These are phyloP conservation scores for Mythimna vitellina DNA, from an alignment of 2,888 invertebrate genomes.

Conservation along the genomic window DNA sequence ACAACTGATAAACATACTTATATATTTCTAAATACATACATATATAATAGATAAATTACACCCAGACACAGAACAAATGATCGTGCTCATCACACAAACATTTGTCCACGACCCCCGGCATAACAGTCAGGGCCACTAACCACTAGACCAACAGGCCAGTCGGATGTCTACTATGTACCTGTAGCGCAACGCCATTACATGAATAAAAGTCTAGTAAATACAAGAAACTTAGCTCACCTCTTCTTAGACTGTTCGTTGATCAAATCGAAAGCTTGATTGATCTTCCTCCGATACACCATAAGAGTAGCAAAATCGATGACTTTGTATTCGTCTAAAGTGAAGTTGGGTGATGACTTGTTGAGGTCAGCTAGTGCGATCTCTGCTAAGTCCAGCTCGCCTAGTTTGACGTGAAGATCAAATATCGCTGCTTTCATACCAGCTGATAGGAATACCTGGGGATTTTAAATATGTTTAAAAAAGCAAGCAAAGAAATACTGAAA, in stretches of 20 bases:
- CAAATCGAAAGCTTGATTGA: constrained; percentile 84
- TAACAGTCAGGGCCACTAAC: too few relatives aligned
- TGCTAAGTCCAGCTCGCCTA: constrained; percentile 89
- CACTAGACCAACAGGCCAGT: too few relatives aligned
- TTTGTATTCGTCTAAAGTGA: constrained; percentile 92
- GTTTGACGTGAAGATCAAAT: constrained; percentile 91
- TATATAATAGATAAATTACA: too few relatives aligned
- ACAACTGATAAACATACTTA: too few relatives aligned
- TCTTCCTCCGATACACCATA: constrained; percentile 87
- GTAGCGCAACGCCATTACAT: too few relatives aligned
- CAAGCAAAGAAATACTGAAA: background rate
- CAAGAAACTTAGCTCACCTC: constrained; percentile 71
- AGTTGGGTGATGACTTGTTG: constrained; percentile 87
- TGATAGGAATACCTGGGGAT: constrained; percentile 86
- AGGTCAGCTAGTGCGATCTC: constrained; percentile 88
- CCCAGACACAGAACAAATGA: too few relatives aligned
- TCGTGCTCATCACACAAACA: too few relatives aligned
- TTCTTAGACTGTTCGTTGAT: constrained; percentile 87
- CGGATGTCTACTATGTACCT: too few relatives aligned
- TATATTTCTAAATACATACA: too few relatives aligned
- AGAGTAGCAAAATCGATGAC: constrained; percentile 91
- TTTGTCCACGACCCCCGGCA: too few relatives aligned
- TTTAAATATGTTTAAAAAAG: background rate
- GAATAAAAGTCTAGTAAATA: background rate
- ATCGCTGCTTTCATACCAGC: constrained; percentile 92